Base-by-base conservation (phyloP, 2,113 vertebrate genomes). In the Dryoscopus gambensis region DNA sequence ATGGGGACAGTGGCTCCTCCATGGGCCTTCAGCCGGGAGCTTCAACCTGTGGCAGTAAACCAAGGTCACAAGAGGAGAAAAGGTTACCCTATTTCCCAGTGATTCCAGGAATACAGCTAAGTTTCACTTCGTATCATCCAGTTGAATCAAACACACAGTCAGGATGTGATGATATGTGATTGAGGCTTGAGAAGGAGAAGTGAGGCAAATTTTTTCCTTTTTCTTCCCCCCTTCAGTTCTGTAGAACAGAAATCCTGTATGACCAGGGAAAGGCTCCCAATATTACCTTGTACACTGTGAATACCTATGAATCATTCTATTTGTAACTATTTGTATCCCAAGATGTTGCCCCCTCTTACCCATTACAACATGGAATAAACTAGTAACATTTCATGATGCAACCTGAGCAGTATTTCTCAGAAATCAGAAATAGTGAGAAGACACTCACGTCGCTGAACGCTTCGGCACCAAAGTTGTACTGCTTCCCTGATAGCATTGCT, bases 401-500 rank as follows among this genome's bases (percentile, higher is more conserved):
- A 28, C 18, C 27, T 63, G 18, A 65, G 20, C 14, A 28, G 35
- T 47, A 22, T n/a, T 62, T 76, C 69, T 87, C 59, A 90, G 59
- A 70, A 74, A 85, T 23, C 10, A 53, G 44, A 53, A 46, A n/a
- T 5, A 67, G 17, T n/a, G 42, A 63, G 55, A 5, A 91, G 55
- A 47, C 33, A 82, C 95, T 98, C 90, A 97, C 97, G 2, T 98
- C 93, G 0, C 64, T 84, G 78, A 97, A 79, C 1, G 73, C 27
- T n/a, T 97, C 96, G 5, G 91, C 35, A 5, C 87, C 73, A 2
- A 91, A 92, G 92, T 71, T 97, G 39, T 97, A 63, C 92, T 97
- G 96, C 57, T 97, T 97, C 49, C 67, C 92, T 62, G 89, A 96
- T 13, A 98, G 50, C 90, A 98, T 95, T 27, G 93, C 95, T 31